Percentiles rank a stretch among this genome's conserved stretches.
Conservation (phyloP, 2,797 vertebrate species). For the Syngnathus acus region DNA sequence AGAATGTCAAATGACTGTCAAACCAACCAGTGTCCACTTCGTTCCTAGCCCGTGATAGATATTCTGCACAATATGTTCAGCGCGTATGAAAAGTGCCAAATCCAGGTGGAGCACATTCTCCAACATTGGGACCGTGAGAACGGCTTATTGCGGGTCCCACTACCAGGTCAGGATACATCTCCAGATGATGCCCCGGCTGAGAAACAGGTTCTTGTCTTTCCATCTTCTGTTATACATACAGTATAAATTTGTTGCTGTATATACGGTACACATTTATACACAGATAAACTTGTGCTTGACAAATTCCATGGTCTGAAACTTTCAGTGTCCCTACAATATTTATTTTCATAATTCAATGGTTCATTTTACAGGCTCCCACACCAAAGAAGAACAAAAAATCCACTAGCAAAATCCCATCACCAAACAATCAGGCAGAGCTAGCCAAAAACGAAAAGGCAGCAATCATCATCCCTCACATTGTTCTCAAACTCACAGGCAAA, state of each 20-base stretch:
- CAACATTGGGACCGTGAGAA: constrained; percentile 76
- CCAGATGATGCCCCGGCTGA: constrained; percentile 45
- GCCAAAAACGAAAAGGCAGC: neutral
- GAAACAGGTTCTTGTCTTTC: constrained; percentile 29
- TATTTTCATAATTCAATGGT: neutral
- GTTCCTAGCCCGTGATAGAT: constrained; percentile 18
- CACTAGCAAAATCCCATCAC: constrained; percentile 37
- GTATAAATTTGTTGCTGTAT: neutral
- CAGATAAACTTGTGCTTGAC: neutral
- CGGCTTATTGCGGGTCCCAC: constrained; percentile 49
- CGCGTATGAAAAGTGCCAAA: constrained; percentile 65
- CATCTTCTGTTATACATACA: neutral
- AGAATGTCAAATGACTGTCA: neutral
- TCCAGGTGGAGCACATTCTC: constrained; percentile 62
- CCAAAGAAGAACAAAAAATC: constrained; percentile 67
- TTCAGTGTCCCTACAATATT: neutral
- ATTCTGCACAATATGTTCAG: constrained; percentile 68
- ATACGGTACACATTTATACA: neutral
- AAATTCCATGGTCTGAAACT: neutral
- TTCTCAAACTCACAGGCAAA: constrained; percentile 51
- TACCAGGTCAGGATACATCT: constrained; percentile 40
- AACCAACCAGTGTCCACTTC: neutral
- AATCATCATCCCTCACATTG: constrained; percentile 66
- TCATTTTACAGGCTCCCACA: constrained; percentile 43
- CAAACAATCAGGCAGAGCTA: neutral